Evolutionary conservation across 2,888 invertebrate species (phyloP).

Genomic region (Nysson spinosus): DNA sequence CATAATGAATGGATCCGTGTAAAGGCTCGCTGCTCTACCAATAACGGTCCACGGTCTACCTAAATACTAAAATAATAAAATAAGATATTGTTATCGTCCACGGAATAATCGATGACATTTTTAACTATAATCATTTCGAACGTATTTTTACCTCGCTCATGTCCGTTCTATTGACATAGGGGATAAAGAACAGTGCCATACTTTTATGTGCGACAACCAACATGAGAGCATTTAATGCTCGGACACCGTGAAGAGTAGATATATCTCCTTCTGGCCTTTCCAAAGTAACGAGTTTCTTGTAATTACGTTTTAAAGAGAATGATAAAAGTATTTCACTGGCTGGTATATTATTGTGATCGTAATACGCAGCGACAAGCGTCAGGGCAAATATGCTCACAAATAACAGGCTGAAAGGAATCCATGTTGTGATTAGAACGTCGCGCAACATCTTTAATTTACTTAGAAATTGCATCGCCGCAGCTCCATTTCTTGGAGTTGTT

Average conservation of each 20-base stretch:
- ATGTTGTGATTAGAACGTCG: too few species aligned
- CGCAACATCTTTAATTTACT: too few species aligned
- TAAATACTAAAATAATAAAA: constrained; percentile 76
- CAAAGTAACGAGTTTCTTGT: constrained; percentile 79
- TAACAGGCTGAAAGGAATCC: constrained; percentile 73
- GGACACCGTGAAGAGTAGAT: constrained; percentile 82
- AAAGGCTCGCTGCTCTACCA: constrained; percentile 84
- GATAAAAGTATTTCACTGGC: constrained; percentile 78
- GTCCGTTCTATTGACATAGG: constrained; percentile 83
- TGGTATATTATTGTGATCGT: constrained; percentile 70
- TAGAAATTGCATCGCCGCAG: too few species aligned
- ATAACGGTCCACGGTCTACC: constrained; percentile 83
- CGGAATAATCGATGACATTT: not conserved
- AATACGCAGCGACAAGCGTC: constrained; percentile 72
- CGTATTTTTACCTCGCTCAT: constrained; percentile 81
- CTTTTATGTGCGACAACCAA: constrained; percentile 84
- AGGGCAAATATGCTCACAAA: constrained; percentile 77
- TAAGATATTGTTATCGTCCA: not conserved
- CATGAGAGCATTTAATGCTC: constrained; percentile 83
- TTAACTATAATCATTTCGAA: not conserved
- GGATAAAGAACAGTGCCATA: constrained; percentile 84
- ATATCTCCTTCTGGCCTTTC: constrained; percentile 80
- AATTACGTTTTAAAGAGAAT: constrained; percentile 83
- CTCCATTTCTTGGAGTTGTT: too few species aligned
- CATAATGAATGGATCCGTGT: constrained; percentile 86